Percentiles rank a stretch among this genome's conserved stretches.
Conservation (phyloP, 30 jellyfish, hydroid and myxozoan genomes). For the Hydra vulgaris region DNA sequence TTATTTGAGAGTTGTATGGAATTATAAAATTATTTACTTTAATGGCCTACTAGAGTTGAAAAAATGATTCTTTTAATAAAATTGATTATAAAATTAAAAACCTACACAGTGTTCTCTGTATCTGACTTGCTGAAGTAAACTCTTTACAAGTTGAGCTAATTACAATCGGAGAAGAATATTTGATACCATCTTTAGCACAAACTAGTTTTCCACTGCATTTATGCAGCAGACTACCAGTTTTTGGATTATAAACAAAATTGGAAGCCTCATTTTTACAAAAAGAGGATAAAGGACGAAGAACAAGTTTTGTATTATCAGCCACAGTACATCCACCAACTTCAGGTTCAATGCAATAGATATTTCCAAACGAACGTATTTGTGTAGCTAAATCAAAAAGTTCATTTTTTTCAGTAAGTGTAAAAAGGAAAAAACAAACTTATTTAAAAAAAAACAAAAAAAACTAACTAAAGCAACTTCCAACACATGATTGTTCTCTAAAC, state of each 20-base stretch:
- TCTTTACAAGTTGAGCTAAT: not conserved
- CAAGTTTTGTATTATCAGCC: constrained; percentile 45
- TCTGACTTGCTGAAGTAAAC: not conserved
- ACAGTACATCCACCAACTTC: constrained; percentile 62
- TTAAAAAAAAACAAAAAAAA: not conserved
- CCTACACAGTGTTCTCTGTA: not conserved
- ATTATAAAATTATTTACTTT: too few species aligned
- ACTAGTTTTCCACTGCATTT: constrained; percentile 82
- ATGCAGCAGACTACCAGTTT: constrained; percentile 62
- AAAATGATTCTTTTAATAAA: too few species aligned
- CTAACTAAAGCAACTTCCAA: constrained; percentile 16
- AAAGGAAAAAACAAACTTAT: too few species aligned
- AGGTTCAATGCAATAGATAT: constrained; percentile 53
- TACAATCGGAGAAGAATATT: not conserved
- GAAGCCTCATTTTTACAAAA: constrained; percentile 64
- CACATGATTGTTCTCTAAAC: not conserved
- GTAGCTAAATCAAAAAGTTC: too few species aligned
- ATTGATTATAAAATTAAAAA: too few species aligned
- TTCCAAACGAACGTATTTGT: not conserved
- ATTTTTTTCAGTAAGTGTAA: too few species aligned
- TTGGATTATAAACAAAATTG: constrained; percentile 47
- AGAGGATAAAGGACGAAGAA: constrained; percentile 41
- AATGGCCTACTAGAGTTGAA: too few species aligned
- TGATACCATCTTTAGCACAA: constrained; percentile 8
- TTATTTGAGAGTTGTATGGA: too few species aligned